Conservation (phyloP, 2,797 vertebrate genomes). For the Brachyrhaphis roseni region DNA sequence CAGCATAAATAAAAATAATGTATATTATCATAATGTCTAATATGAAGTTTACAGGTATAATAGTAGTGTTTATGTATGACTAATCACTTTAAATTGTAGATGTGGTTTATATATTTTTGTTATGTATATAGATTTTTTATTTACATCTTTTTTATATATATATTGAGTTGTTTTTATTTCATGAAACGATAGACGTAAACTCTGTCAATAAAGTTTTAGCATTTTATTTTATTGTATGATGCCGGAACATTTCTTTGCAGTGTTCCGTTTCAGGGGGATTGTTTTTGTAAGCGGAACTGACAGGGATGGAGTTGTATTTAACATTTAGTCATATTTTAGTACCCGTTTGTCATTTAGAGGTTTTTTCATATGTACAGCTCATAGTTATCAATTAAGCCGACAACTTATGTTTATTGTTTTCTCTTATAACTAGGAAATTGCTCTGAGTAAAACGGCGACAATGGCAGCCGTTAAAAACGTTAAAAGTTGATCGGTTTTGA, state of each 20-base stretch:
- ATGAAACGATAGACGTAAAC: not conserved
- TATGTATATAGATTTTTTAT: not conserved
- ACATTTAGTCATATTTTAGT: not conserved
- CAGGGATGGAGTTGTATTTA: not conserved
- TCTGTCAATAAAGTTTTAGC: not conserved
- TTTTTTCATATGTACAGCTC: not conserved
- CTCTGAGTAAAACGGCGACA: not conserved
- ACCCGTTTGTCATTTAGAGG: not conserved
- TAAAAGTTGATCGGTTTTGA: not conserved
- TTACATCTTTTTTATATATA: not conserved
- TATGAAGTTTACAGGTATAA: too few relatives aligned
- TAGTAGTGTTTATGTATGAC: too few relatives aligned
- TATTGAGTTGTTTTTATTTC: not conserved
- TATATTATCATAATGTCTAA: too few relatives aligned
- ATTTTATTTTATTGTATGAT: not conserved
- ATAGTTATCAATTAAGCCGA: not conserved
- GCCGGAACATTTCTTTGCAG: constrained; percentile 9
- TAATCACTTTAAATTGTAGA: not conserved
- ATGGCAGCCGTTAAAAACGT: not conserved
- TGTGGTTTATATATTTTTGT: not conserved
- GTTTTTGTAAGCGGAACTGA: constrained; percentile 46
- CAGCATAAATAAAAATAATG: too few relatives aligned
- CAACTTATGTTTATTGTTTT: not conserved
- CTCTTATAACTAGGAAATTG: not conserved
- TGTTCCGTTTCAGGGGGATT: constrained; percentile 52